Percentiles rank a stretch among this genome's conserved stretches.
phyloP scores from a whole-genome alignment of 2,113 vertebrate species.

The Heterocephalus glaber region DNA sequence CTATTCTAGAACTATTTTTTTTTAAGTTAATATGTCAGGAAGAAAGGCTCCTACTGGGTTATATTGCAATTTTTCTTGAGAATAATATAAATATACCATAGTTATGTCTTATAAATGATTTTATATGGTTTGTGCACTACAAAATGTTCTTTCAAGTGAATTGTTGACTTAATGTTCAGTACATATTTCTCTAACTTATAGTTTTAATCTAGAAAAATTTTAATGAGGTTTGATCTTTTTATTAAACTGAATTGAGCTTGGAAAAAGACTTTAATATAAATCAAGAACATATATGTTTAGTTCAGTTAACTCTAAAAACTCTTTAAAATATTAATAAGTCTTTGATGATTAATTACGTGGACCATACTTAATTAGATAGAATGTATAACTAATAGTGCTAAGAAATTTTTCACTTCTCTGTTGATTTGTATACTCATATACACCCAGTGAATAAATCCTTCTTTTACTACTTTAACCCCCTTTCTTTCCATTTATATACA shows the following conservation, averaged over 20 bases:
- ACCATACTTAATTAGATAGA: conserved; percentile 19
- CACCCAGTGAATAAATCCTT: not conserved
- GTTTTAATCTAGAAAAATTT: not conserved
- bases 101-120: not conserved
- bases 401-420: conserved; percentile 22
- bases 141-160: conserved; percentile 63
- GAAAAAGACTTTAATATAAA: conserved; percentile 34
- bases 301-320: conserved; percentile 1
- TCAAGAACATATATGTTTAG: not conserved
- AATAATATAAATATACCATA: conserved; percentile 38
- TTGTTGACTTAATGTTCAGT: conserved; percentile 49
- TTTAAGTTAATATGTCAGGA: conserved; percentile 20
- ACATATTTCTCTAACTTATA: conserved; percentile 23
- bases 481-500: not conserved
- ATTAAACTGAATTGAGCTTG: conserved; percentile 28
- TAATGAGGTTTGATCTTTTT: conserved; percentile 47
- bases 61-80: not conserved
- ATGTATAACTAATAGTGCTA: conserved; percentile 24
- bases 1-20: not conserved
- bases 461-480: not conserved
- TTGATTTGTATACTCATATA: not conserved
- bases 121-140: not conserved
- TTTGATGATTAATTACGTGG: conserved; percentile 43
- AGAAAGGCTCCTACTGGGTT: not conserved
- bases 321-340: not conserved